Evolutionary conservation across 2,113 vertebrate genomes (phyloP), one percentile per base, ranked within the genome.

Genomic region (Saimiri boliviensis): DNA sequence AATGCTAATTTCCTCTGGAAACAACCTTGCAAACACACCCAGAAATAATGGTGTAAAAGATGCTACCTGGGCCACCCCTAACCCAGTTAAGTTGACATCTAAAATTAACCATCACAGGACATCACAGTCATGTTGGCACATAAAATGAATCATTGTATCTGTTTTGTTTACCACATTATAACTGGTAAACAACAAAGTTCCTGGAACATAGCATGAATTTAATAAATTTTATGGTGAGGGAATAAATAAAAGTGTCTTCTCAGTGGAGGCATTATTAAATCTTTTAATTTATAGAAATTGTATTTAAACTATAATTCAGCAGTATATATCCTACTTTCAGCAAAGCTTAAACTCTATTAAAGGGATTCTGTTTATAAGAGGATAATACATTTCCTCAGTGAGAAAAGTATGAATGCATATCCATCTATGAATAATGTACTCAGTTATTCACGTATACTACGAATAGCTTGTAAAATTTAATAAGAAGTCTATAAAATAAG

Each of bases 351-450:
- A 76, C 5, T 92, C 13, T 27, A 45, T 74, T 96, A 83, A 95
- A 95, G 86, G 2, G 0, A 56, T 92, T 96, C 87, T 93, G 6
- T 45, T 42, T 73, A 13, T 20, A 91, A 91, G 91, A 97, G 95
- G 19, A 9, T 77, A 97, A 94, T 91, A 92, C 86, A 94, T 94
- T 63, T 93, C 8, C 1, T 89, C 27, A 82, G 9, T 87, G 52
- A 95, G 42, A 77, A 85, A 3, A 92, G 58, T 12, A 86, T 21
- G n/a, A n/a, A 82, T 96, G 35, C 66, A 87, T 96, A 93, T 91
- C 96, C 85, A 47, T 73, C 76, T 84, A 94, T 90, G 89, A 95
- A 74, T 93, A 94, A 94, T 45, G 20, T 71, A 96, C 83, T 6
- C 0, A 90, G 42, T 79, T n/a, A 84, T 95, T 86, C 88, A 89